Conservation (phyloP, 2,888 invertebrate genomes). For the Ferrisia virgata region DNA sequence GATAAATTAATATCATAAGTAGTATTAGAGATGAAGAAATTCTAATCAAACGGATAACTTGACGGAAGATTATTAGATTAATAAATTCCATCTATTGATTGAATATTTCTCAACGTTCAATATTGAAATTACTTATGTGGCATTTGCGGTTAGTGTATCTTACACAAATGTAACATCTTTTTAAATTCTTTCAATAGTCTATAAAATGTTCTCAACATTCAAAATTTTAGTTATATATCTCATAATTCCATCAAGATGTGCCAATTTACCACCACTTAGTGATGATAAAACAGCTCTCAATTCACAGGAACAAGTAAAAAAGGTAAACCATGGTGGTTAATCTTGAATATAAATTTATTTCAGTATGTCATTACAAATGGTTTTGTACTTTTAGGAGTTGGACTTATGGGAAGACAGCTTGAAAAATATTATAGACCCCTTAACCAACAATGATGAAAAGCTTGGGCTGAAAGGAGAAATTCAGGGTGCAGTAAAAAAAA, state of each 20-base stretch:
- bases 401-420: background rate
- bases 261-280: background rate
- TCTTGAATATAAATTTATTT: background rate
- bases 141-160: too few relatives aligned
- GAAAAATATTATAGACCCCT: background rate
- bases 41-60: too few relatives aligned
- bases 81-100: too few relatives aligned
- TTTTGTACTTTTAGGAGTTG: constrained; percentile 3
- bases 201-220: background rate
- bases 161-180: background rate
- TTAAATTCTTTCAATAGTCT: background rate
- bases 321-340: background rate
- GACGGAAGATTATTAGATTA: too few relatives aligned
- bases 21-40: too few relatives aligned
- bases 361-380: background rate
- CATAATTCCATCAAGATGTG: background rate
- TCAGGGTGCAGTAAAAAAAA: background rate
- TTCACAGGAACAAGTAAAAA: background rate
- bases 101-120: too few relatives aligned
- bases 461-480: background rate
- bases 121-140: too few relatives aligned
- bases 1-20: too few relatives aligned
- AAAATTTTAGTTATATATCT: background rate
- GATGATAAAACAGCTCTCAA: background rate
- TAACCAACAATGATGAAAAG: background rate